A percentile compares a stretch with the other conserved stretches of the same genome.
Conservation (phyloP, 1,140 invertebrate species). For the Saccostrea cuccullata region DNA sequence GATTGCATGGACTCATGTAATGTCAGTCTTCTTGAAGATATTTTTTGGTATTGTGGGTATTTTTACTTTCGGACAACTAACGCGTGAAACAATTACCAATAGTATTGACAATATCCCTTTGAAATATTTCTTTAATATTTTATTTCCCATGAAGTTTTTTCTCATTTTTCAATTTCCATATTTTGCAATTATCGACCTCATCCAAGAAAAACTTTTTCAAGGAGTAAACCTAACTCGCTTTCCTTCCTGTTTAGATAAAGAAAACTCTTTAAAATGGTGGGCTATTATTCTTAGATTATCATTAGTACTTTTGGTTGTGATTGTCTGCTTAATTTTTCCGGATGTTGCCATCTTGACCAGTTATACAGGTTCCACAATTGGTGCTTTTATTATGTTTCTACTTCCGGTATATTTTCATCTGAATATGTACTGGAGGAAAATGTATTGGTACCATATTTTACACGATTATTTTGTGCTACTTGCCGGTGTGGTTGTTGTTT, state of each 20-base stretch:
- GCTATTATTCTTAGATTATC: not conserved
- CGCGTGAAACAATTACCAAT: constrained; percentile 4
- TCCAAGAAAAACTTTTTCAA: constrained; percentile 32
- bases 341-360: not conserved
- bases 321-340: not conserved
- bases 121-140: constrained; percentile 20
- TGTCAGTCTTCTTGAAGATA: not conserved
- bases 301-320: not conserved
- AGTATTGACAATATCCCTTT: not conserved
- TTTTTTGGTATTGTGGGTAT: not conserved
- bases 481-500: not conserved
- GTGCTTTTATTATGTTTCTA: constrained; percentile 1
- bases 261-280: not conserved
- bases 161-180: constrained; percentile 17
- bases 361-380: not conserved
- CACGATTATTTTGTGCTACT: constrained; percentile 4
- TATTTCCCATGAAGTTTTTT: constrained; percentile 5
- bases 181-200: constrained; percentile 14
- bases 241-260: not conserved
- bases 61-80: constrained; percentile 12
- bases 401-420: constrained; percentile 14
- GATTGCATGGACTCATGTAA: not conserved
- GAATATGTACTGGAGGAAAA: constrained; percentile 27
- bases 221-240: not conserved
- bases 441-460: not conserved